Conservation (phyloP, 1,140 invertebrate species). For the Batillaria attramentaria region DNA sequence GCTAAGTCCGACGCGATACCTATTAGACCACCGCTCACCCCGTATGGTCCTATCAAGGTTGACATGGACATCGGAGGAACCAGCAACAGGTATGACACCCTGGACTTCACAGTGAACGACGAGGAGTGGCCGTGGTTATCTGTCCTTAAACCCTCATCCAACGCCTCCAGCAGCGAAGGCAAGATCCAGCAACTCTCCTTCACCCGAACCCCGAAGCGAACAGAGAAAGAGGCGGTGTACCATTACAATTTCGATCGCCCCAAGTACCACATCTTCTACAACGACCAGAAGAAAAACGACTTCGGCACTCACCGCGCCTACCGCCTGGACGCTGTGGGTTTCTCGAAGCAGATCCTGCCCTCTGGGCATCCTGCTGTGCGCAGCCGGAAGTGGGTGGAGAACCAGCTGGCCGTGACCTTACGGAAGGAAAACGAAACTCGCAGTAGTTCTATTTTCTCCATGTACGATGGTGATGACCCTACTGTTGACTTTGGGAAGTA, state of each 20-base stretch:
- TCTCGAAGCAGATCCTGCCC: slow-evolving; percentile 47
- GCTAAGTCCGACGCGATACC: no score
- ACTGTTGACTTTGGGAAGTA: slow-evolving; percentile 45
- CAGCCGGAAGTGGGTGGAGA: slow-evolving; percentile 43
- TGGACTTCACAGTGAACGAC: slow-evolving; percentile 45
- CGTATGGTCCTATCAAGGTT: no score
- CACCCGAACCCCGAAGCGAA: slow-evolving; percentile 32
- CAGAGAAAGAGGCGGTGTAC: slow-evolving; percentile 51
- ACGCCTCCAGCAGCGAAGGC: no score
- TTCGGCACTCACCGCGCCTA: slow-evolving; percentile 50
- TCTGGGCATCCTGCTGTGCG: slow-evolving; percentile 32
- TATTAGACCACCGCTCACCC: no score
- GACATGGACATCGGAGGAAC: slow-evolving; percentile 56
- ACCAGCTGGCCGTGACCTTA: slow-evolving; percentile 50
- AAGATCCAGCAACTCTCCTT: slow-evolving; percentile 42
- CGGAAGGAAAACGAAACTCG: slow-evolving; percentile 45
- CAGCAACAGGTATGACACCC: slow-evolving; percentile 54
- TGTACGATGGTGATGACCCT: slow-evolving; percentile 45
- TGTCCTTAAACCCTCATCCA: slow-evolving; percentile 4
- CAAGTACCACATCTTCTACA: slow-evolving; percentile 60
- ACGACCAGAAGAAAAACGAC: slow-evolving; percentile 43
- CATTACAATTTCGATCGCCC: slow-evolving; percentile 57
- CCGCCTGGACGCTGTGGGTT: slow-evolving; percentile 33
- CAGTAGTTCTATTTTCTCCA: slow-evolving; percentile 51
- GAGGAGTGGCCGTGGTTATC: slow-evolving; percentile 30